These are phyloP conservation scores for Dicrostonyx torquatus DNA, from an alignment of 2,797 vertebrate species.

Conservation along the genomic window DNA sequence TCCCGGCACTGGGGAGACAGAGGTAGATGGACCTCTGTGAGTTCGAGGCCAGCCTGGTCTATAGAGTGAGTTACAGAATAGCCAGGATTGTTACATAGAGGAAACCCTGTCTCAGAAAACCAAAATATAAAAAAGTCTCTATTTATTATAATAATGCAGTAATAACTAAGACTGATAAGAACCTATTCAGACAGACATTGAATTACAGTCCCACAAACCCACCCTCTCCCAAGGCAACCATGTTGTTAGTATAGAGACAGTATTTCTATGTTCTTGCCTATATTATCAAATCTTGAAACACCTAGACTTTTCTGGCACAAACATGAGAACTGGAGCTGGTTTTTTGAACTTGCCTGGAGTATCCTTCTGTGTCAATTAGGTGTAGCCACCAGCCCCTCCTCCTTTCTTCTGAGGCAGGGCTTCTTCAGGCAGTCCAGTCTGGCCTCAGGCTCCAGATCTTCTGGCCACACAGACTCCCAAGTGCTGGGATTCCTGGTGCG, in stretches of 20 bases:
- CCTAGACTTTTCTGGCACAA: not conserved
- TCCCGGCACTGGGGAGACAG: too few species aligned
- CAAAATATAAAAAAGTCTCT: not conserved
- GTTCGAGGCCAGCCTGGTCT: too few species aligned
- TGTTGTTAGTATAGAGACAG: not conserved
- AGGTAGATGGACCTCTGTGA: too few species aligned
- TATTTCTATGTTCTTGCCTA: not conserved
- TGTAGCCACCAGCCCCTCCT: not conserved
- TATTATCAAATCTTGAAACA: conserved; percentile 19
- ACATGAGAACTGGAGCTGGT: not conserved
- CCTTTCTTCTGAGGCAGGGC: not conserved
- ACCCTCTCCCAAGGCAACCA: not conserved
- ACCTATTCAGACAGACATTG: not conserved
- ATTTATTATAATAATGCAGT: not conserved
- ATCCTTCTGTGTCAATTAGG: not conserved
- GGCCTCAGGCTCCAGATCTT: not conserved
- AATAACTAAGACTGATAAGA: not conserved
- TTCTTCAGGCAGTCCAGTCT: not conserved
- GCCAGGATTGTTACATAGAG: too few species aligned
- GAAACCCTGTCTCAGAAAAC: too few species aligned
- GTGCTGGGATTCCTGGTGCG: not conserved
- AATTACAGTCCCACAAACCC: not conserved
- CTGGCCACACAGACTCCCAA: not conserved
- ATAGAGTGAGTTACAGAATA: too few species aligned
- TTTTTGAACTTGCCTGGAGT: not conserved